Conservation (phyloP, 2,797 vertebrate species). For the Crax fasciolata region DNA sequence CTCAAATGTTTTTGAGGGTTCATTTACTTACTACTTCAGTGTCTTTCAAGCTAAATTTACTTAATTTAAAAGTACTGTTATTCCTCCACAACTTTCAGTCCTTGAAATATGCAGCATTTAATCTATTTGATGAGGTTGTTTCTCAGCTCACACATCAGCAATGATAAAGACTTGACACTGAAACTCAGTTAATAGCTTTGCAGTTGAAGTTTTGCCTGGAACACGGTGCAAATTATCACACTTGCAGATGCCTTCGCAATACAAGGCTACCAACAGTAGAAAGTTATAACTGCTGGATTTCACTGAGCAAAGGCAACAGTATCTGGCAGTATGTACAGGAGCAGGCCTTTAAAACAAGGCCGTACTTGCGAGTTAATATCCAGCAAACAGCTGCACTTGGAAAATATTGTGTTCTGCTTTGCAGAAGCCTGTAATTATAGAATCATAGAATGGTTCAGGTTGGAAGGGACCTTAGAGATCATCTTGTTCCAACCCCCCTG, state of each 20-base stretch:
- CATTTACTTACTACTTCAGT: background rate
- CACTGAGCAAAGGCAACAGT: background rate
- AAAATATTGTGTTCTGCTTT: slow-evolving; percentile 18
- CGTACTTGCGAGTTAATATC: background rate
- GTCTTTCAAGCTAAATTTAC: background rate
- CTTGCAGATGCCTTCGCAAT: background rate
- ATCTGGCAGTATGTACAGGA: background rate
- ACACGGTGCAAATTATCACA: background rate
- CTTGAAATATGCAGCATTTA: background rate
- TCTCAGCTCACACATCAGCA: background rate
- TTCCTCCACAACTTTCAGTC: background rate
- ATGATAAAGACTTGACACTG: background rate
- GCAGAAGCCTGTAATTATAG: slow-evolving; percentile 14
- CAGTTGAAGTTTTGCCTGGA: background rate
- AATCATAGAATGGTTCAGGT: no score
- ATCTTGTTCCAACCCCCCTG: no score
- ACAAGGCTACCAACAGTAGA: background rate
- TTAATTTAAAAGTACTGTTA: background rate
- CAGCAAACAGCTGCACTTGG: background rate
- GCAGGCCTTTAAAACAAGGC: background rate
- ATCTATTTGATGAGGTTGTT: background rate
- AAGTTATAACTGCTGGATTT: background rate
- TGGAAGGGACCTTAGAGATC: no score
- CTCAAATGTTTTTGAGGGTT: background rate
- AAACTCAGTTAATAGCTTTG: background rate